Conservation (phyloP, 2,888 invertebrate species). For the Synergus umbraculus region DNA sequence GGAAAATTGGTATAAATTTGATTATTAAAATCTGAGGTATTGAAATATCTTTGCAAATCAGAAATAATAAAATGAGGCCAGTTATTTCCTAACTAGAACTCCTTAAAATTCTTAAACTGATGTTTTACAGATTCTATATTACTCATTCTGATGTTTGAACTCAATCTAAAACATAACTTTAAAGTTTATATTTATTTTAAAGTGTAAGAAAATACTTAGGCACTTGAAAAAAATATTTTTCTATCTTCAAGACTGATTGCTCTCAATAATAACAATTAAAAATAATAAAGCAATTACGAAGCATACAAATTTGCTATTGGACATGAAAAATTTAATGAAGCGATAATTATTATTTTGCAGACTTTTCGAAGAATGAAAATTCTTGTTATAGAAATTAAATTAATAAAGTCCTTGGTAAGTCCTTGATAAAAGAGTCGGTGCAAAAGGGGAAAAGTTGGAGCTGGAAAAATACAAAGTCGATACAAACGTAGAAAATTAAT, state of each 20-base stretch:
- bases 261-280: neutral
- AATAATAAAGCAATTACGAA: neutral
- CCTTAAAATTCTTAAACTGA: neutral
- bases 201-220: neutral
- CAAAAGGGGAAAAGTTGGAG: constrained; percentile 6
- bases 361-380: neutral
- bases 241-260: neutral
- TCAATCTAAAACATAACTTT: neutral
- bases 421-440: neutral
- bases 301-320: neutral
- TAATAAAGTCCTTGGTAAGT: constrained; percentile 16
- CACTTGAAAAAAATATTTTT: neutral
- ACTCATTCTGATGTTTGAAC: neutral
- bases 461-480: constrained; percentile 27
- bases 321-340: neutral
- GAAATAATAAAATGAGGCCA: neutral
- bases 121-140: neutral
- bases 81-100: neutral
- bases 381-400: neutral
- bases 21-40: neutral
- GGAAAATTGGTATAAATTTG: neutral
- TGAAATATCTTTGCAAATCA: neutral
- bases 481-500: constrained; percentile 35
- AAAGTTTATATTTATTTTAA: neutral
- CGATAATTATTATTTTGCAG: constrained; percentile 15